These are phyloP conservation scores for Chanos chanos DNA, from an alignment of 2,797 vertebrate genomes.

Conservation along the genomic window DNA sequence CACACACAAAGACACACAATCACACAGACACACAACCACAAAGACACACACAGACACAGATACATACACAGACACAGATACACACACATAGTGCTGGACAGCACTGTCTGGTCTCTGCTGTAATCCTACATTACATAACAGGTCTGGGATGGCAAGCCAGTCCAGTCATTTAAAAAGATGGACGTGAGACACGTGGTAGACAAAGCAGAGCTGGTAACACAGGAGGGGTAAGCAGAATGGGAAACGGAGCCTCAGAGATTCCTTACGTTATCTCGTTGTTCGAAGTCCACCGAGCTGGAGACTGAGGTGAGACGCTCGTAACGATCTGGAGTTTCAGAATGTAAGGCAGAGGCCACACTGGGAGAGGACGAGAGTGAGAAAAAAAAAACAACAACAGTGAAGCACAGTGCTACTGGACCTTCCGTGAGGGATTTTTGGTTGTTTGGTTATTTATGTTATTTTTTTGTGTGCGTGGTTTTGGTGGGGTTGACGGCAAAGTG, in stretches of 20 bases:
- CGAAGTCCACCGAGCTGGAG: conserved; percentile 94
- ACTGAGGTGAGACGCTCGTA: conserved; percentile 96
- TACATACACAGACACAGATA: not conserved
- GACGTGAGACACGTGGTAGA: not conserved
- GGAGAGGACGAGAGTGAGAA: not conserved
- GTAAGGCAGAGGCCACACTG: conserved; percentile 91
- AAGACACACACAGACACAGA: not conserved
- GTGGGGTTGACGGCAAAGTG: no score
- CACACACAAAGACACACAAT: not conserved
- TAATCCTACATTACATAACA: conserved; percentile 17
- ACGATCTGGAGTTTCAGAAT: conserved; percentile 89
- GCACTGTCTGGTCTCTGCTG: not conserved
- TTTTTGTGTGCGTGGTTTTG: no score
- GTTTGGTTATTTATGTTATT: not conserved
- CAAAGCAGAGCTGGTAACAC: not conserved
- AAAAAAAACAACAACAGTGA: conserved; percentile 2
- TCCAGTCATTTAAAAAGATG: not conserved
- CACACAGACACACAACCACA: not conserved
- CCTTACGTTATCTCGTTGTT: conserved; percentile 95
- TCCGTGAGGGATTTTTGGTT: not conserved
- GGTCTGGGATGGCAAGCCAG: not conserved
- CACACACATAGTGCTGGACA: not conserved
- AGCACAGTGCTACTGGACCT: not conserved
- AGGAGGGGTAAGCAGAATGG: not conserved
- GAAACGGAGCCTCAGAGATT: not conserved